Percentiles rank a stretch among this genome's conserved stretches.
Evolutionary conservation across 2,888 invertebrate species (phyloP).

Genomic region (Zaprionus bogoriensis): DNA sequence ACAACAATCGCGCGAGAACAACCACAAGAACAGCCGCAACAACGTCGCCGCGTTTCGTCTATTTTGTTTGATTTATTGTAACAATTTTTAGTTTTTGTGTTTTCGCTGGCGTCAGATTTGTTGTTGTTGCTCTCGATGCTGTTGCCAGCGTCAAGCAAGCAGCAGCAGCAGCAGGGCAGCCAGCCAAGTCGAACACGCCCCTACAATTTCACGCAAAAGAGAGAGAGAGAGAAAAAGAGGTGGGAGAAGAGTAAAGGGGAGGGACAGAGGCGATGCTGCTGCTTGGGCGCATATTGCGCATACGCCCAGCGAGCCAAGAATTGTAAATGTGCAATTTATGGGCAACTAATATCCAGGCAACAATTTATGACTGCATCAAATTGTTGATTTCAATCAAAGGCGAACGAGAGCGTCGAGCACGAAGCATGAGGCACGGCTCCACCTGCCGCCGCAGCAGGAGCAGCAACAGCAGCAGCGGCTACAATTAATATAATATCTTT

Average conservation of each 20-base stretch:
- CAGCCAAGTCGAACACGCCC: conserved; percentile 45
- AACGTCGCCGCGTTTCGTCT: conserved; percentile 54
- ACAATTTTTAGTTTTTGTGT: conserved; percentile 21
- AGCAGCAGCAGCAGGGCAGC: conserved; percentile 37
- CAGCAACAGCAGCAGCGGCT: background rate
- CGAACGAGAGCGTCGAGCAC: background rate
- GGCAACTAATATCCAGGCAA: conserved; percentile 53
- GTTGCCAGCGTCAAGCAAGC: conserved; percentile 52
- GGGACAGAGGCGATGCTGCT: too few species aligned
- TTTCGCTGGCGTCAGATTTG: conserved; percentile 28
- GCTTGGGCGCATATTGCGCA: conserved; percentile 30
- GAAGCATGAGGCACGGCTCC: conserved; percentile 11
- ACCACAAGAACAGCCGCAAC: conserved; percentile 13
- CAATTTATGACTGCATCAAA: conserved; percentile 55
- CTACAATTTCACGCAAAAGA: conserved; percentile 9
- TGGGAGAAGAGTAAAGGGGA: background rate
- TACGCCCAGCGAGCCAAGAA: conserved; percentile 53
- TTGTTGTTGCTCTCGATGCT: conserved; percentile 10
- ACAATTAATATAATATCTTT: background rate
- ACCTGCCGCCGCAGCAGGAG: conserved; percentile 13
- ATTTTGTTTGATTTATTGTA: conserved; percentile 67
- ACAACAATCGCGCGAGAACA: background rate
- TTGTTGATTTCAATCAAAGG: conserved; percentile 28
- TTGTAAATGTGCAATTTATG: conserved; percentile 50
- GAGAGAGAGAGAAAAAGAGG: background rate